These are phyloP conservation scores for Drepana arcuata DNA, from an alignment of 1,140 invertebrate species.

Conservation along the genomic window DNA sequence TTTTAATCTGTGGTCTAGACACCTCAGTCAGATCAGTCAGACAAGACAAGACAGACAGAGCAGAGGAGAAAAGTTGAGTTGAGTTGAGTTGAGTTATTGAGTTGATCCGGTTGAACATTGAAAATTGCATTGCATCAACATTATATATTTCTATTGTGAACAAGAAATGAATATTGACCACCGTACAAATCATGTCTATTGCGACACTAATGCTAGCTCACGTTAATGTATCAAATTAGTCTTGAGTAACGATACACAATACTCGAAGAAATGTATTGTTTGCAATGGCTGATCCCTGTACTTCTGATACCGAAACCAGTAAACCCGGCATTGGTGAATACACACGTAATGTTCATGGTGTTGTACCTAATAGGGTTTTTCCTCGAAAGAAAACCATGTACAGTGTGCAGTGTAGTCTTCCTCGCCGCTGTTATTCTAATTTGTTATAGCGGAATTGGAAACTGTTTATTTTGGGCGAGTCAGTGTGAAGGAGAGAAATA, in stretches of 20 bases:
- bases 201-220: slow-evolving; percentile 23
- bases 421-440: slow-evolving; percentile 92
- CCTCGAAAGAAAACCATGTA: slow-evolving; percentile 95
- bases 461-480: slow-evolving; percentile 92
- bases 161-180: slow-evolving; percentile 27
- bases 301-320: slow-evolving; percentile 96
- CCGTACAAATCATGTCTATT: slow-evolving; percentile 43
- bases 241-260: slow-evolving; percentile 6
- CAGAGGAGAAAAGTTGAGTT: too few species aligned
- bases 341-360: slow-evolving; percentile 97
- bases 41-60: too few species aligned
- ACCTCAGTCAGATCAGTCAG: too few species aligned
- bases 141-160: slow-evolving; percentile 10
- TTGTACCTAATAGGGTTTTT: slow-evolving; percentile 95
- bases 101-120: too few species aligned
- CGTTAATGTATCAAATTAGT: slow-evolving; percentile 13
- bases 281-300: slow-evolving; percentile 98
- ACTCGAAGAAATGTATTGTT: slow-evolving; percentile 89
- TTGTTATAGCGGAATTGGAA: slow-evolving; percentile 96
- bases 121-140: slow-evolving; percentile 3
- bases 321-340: slow-evolving; percentile 94
- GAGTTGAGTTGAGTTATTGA: too few species aligned
- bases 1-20: too few species aligned
- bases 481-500: slow-evolving; percentile 84
- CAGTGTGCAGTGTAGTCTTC: slow-evolving; percentile 95